phyloP scores from a whole-genome alignment of 92 coral and sea anemone genomes.

The Meandrina meandrites region DNA sequence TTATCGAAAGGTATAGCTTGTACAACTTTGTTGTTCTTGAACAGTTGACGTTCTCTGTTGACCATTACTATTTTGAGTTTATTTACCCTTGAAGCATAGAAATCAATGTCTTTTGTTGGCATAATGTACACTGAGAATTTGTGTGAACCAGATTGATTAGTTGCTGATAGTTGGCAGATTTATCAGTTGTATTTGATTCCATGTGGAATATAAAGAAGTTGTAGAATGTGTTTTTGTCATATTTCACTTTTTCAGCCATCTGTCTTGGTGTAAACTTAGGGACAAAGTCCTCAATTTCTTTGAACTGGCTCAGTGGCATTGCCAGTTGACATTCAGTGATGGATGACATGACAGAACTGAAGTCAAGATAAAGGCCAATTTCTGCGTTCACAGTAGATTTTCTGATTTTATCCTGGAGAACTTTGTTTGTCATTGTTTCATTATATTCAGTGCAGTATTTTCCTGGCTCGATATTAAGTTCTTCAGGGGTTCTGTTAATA shows the following conservation, averaged over 20 bases:
- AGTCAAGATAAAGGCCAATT: slow-evolving; percentile 36
- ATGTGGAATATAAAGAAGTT: too few species aligned
- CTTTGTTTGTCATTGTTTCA: slow-evolving; percentile 31
- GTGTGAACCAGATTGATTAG: too few species aligned
- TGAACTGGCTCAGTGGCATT: slow-evolving; percentile 18
- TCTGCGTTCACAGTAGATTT: slow-evolving; percentile 26
- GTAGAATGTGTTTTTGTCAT: too few species aligned
- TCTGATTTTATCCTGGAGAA: slow-evolving; percentile 35
- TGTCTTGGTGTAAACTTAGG: too few species aligned
- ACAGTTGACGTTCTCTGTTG: slow-evolving; percentile 11
- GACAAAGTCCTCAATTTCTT: neutral
- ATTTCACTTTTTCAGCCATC: too few species aligned
- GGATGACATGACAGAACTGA: neutral
- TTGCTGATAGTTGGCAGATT: too few species aligned
- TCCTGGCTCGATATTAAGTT: slow-evolving; percentile 56
- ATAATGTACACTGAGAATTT: neutral
- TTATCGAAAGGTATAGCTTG: neutral
- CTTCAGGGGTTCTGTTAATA: slow-evolving; percentile 51
- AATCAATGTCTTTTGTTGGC: slow-evolving; percentile 46
- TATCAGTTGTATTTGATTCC: too few species aligned
- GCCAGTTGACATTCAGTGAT: neutral
- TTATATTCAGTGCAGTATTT: slow-evolving; percentile 21
- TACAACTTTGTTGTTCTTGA: slow-evolving; percentile 7
- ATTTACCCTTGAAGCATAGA: slow-evolving; percentile 35
- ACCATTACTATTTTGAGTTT: slow-evolving; percentile 26